Conservation (phyloP, 2,888 invertebrate species). For the Pharmacophagus antenor region DNA sequence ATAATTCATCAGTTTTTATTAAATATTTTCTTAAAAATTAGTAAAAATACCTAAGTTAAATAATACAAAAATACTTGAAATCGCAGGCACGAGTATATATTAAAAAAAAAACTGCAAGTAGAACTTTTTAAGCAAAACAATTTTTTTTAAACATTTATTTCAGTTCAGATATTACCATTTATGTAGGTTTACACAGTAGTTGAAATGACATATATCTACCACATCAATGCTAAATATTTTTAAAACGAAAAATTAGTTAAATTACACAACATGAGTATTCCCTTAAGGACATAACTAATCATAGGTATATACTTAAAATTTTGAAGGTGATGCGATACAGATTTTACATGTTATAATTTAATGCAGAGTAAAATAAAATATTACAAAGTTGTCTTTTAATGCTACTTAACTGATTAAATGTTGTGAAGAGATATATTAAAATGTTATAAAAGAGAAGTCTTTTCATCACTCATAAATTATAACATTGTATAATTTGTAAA, state of each 20-base stretch:
- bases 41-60: too few species aligned
- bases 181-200: constrained; percentile 10
- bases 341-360: neutral
- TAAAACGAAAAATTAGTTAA: neutral
- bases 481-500: neutral
- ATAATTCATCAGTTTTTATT: too few species aligned
- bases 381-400: neutral
- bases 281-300: neutral
- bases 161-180: constrained; percentile 12
- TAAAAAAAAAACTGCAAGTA: too few species aligned
- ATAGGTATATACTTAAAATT: neutral
- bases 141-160: constrained; percentile 28
- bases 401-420: constrained; percentile 1
- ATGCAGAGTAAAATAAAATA: neutral
- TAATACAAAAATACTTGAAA: too few species aligned
- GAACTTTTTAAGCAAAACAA: too few species aligned
- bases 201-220: constrained; percentile 8
- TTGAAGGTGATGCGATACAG: neutral
- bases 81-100: too few species aligned
- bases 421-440: constrained; percentile 7
- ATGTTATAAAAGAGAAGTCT: constrained; percentile 3
- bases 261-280: neutral
- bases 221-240: constrained; percentile 6
- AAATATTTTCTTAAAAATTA: too few species aligned
- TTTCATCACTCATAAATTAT: neutral